Percentiles rank a stretch among this genome's conserved stretches.
Evolutionary conservation across 35 echinoderm and acorn worm species (phyloP).

Genomic region (Chiridota heheva): DNA sequence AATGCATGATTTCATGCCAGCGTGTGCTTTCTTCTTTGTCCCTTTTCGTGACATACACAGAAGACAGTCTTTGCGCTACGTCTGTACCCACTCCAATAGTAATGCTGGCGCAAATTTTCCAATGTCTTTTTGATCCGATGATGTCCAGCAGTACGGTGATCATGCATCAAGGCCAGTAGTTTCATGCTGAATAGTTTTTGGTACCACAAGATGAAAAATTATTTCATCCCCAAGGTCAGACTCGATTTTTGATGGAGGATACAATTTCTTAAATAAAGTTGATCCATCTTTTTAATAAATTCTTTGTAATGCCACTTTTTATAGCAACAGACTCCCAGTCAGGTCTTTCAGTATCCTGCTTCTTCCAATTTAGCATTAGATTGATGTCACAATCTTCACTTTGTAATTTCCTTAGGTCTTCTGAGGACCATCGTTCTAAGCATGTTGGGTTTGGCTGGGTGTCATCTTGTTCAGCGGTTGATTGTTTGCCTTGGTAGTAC

Average conservation of each 20-base stretch:
- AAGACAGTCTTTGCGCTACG: no score
- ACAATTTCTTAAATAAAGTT: not conserved
- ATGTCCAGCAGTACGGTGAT: not conserved
- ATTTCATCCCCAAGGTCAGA: not conserved
- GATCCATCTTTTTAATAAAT: slow-evolving; percentile 12
- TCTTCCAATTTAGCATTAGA: not conserved
- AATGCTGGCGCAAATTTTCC: not conserved
- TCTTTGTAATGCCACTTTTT: not conserved
- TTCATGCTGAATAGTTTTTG: not conserved
- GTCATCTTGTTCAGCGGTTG: no score
- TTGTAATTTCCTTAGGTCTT: not conserved
- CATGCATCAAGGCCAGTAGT: slow-evolving; percentile 2
- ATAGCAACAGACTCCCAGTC: slow-evolving; percentile 9
- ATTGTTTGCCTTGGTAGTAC: no score
- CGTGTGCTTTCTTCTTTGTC: not conserved
- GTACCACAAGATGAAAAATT: slow-evolving; percentile 25
- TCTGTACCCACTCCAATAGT: slow-evolving; percentile 26
- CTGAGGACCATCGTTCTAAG: not conserved
- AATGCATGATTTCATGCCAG: slow-evolving; percentile 12
- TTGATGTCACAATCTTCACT: not conserved
- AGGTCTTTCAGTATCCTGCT: not conserved
- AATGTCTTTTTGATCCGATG: slow-evolving; percentile 10
- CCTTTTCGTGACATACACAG: no score
- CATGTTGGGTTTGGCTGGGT: no score
- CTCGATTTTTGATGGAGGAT: slow-evolving; percentile 4